These are phyloP conservation scores for Acanthis flammea DNA, from an alignment of 2,797 vertebrate species.

Conservation along the genomic window DNA sequence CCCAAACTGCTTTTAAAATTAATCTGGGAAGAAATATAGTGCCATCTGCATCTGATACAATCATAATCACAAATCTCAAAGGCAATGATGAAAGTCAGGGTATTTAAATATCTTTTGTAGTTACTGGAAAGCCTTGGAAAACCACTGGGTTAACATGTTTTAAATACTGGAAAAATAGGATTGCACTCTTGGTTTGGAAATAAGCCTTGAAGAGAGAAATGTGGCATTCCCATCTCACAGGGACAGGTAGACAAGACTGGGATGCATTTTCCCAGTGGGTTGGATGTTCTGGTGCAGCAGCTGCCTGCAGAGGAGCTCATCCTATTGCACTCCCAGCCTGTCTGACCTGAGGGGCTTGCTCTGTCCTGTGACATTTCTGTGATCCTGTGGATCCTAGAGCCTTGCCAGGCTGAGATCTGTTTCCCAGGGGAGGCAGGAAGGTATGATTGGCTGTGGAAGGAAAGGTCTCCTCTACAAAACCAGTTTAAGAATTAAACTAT, in stretches of 20 bases:
- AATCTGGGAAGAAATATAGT: background rate
- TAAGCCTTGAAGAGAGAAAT: background rate
- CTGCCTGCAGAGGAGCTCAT: background rate
- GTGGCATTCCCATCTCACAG: background rate
- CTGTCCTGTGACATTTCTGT: background rate
- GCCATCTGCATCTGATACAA: background rate
- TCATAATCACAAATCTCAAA: background rate
- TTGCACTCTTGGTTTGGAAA: background rate
- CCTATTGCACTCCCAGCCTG: background rate
- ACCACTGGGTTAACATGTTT: background rate
- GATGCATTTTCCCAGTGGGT: background rate
- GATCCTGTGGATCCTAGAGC: background rate
- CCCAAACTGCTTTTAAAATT: background rate
- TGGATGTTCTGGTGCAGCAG: background rate
- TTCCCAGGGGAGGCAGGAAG: background rate
- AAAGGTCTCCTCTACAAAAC: background rate
- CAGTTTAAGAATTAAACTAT: background rate
- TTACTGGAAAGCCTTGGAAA: background rate
- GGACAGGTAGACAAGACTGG: background rate
- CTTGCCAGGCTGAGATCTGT: no score
- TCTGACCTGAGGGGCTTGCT: background rate
- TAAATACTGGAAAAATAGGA: background rate
- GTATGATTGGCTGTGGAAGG: background rate
- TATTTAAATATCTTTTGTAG: background rate
- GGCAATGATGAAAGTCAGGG: background rate